These are phyloP conservation scores for Lithophane socia DNA, from an alignment of 2,888 invertebrate species.

Conservation along the genomic window DNA sequence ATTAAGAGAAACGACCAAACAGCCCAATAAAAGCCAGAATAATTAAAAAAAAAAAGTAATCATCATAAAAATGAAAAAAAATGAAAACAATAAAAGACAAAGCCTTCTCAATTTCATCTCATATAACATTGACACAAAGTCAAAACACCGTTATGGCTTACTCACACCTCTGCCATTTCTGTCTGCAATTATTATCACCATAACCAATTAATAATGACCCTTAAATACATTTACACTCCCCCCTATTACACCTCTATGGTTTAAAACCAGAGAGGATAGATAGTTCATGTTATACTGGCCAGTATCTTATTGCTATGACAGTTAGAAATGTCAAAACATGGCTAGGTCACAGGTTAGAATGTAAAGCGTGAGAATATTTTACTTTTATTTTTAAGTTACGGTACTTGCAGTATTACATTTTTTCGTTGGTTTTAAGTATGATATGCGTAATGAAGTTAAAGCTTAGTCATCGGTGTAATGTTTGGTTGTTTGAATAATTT, in stretches of 20 bases:
- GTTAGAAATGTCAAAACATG: slow-evolving; percentile 83
- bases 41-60: slow-evolving; percentile 31
- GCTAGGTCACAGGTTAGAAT: slow-evolving; percentile 84
- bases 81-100: slow-evolving; percentile 43
- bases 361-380: slow-evolving; percentile 83
- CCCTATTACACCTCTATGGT: slow-evolving; percentile 29
- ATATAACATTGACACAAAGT: slow-evolving; percentile 67
- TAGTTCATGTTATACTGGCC: slow-evolving; percentile 72
- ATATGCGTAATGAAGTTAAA: slow-evolving; percentile 40
- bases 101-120: slow-evolving; percentile 55
- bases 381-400: slow-evolving; percentile 66
- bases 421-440: slow-evolving; percentile 27
- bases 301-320: slow-evolving; percentile 82
- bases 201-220: slow-evolving; percentile 72
- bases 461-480: slow-evolving; percentile 49
- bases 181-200: slow-evolving; percentile 79
- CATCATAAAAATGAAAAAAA: slow-evolving; percentile 24
- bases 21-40: slow-evolving; percentile 3
- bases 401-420: slow-evolving; percentile 51
- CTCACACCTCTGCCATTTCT: slow-evolving; percentile 81
- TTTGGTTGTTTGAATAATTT: slow-evolving; percentile 1
- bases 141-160: slow-evolving; percentile 82
- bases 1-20: neutral
- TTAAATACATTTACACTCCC: slow-evolving; percentile 43
- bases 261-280: slow-evolving; percentile 44